Percentiles rank a stretch among this genome's conserved stretches.
Evolutionary conservation across 2,113 vertebrate species (phyloP).

Genomic region (Chaetorhynchus papuensis): DNA sequence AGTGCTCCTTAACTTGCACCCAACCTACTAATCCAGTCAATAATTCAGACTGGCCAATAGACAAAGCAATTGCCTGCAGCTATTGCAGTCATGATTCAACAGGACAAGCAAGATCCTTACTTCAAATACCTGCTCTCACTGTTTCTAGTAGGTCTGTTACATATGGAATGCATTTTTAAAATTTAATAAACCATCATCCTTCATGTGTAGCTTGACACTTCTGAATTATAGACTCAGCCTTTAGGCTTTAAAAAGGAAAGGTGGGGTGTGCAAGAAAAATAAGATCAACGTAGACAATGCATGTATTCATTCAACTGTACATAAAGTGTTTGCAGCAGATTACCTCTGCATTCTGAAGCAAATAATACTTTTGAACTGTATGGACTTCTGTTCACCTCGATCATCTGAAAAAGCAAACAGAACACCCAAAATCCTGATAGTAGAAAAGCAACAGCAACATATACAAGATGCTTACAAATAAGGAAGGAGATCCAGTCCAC

Average conservation of each 20-base stretch:
- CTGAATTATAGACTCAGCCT: not conserved
- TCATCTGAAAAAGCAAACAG: not conserved
- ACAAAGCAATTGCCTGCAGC: not conserved
- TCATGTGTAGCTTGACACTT: not conserved
- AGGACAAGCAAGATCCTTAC: constrained; percentile 3
- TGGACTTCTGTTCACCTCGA: not conserved
- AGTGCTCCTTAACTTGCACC: not conserved
- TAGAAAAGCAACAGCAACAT: not conserved
- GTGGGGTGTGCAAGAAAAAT: not conserved
- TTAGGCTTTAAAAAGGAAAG: not conserved
- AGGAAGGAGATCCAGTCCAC: not conserved
- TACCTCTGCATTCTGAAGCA: not conserved
- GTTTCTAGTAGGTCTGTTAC: not conserved
- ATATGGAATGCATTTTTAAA: constrained; percentile 47
- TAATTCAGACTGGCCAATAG: not conserved
- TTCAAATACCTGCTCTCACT: not conserved
- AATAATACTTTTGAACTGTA: not conserved
- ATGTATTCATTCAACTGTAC: not conserved
- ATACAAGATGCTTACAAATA: not conserved
- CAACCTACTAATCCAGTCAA: constrained; percentile 22
- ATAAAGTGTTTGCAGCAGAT: not conserved
- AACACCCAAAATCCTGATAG: not conserved
- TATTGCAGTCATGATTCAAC: not conserved
- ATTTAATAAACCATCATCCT: constrained; percentile 22
- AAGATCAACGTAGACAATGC: not conserved